phyloP scores from a whole-genome alignment of 2,797 vertebrate genomes.

The Podarcis lilfordi region DNA sequence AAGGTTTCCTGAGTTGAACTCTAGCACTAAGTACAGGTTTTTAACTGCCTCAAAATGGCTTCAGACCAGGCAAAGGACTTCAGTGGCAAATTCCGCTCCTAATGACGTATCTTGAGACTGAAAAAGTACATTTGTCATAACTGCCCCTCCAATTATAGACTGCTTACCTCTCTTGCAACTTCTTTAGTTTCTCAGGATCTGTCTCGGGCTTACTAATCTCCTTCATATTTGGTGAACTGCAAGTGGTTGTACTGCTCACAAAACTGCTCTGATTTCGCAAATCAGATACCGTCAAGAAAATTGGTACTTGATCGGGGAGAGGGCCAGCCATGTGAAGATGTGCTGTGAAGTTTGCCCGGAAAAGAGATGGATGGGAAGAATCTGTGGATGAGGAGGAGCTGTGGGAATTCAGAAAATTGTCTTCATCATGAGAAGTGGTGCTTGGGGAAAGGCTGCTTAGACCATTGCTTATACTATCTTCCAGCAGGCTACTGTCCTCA shows the following conservation, averaged over 20 bases:
- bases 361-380: slow-evolving; percentile 27
- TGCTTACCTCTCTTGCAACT: slow-evolving; percentile 70
- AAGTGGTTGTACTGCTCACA: background rate
- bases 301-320: slow-evolving; percentile 41
- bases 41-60: background rate
- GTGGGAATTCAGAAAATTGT: slow-evolving; percentile 17
- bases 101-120: background rate
- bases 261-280: slow-evolving; percentile 41
- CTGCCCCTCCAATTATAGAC: background rate
- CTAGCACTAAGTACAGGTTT: background rate
- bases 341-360: slow-evolving; percentile 44
- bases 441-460: slow-evolving; percentile 18
- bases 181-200: slow-evolving; percentile 70
- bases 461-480: background rate
- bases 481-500: slow-evolving; percentile 34
- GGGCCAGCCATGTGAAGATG: slow-evolving; percentile 14
- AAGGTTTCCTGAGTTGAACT: background rate
- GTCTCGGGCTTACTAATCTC: slow-evolving; percentile 28
- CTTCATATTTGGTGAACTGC: slow-evolving; percentile 25
- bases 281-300: slow-evolving; percentile 47
- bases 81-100: background rate
- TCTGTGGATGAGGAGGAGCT: slow-evolving; percentile 11
- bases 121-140: background rate
- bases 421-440: background rate
- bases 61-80: background rate